Evolutionary conservation across 2,113 vertebrate species (phyloP).

Genomic region (Mungos mungo): DNA sequence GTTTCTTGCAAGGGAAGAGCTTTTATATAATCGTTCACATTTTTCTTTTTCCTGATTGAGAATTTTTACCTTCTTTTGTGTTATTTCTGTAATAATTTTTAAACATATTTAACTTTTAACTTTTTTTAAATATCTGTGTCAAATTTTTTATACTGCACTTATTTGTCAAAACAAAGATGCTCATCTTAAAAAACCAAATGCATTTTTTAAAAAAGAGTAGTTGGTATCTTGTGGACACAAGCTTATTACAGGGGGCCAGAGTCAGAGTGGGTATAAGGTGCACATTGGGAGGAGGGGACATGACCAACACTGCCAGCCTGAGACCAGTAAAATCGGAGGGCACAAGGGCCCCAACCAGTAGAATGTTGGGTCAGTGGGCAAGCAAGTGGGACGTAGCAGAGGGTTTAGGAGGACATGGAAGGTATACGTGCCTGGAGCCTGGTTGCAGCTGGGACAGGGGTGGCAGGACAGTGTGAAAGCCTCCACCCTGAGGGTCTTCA

Average conservation of each 20-base stretch:
- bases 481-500: not conserved
- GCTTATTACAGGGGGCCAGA: not conserved
- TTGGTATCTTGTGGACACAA: not conserved
- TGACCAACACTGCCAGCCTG: not conserved
- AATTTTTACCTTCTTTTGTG: not conserved
- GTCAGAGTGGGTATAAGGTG: not conserved
- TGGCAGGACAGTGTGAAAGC: not conserved
- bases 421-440: not conserved
- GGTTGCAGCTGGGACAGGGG: not conserved
- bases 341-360: no score
- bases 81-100: not conserved
- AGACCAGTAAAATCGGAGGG: not conserved
- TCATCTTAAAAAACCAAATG: not conserved
- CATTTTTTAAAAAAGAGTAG: not conserved
- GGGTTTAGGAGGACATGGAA: not conserved
- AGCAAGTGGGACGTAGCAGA: fast-evolving
- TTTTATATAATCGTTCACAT: not conserved
- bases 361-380: not conserved
- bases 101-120: not conserved
- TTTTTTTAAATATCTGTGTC: not conserved
- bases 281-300: not conserved
- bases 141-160: not conserved
- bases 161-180: not conserved
- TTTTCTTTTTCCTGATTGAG: not conserved
- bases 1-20: not conserved